Base-by-base conservation (phyloP, 2,888 invertebrate species). In the Spodoptera littoralis region DNA sequence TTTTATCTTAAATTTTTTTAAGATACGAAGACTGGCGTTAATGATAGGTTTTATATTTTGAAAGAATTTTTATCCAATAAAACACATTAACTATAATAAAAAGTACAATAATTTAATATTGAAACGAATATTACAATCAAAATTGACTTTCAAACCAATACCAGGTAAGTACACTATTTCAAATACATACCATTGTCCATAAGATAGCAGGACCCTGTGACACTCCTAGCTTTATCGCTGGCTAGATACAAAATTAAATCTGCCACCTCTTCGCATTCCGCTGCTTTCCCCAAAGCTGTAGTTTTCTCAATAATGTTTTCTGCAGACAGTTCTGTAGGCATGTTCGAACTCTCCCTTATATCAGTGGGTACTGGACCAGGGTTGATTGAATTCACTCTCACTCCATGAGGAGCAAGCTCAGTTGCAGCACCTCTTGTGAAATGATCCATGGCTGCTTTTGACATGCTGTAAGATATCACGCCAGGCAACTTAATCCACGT, bases 391-490 rank as follows among this genome's bases (percentile, higher is more conserved):
- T 88, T 87, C 0, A 97, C 98, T 50, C 98, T 94, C 0, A 98
- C 97, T 65, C 96, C 96, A 84, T 96, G 96, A 0, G 95, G 76
- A 13, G 96, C 97, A 44, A 97, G 87, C 81, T 97, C 98, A 46
- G 98, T 88, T 13, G 87, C 88, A 5, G 70, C 72, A 4, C 75
- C 66, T 43, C 80, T 77, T 0, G 87, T 82, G 42, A 89, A 88
- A 60, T 82, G 81, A 18, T 80, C 73, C 9, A 88, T 11, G 2
- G 77, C 84, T 84, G 86, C 86, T 54, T 88, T 88, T 0, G 86
- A 83, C 9, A 56, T 72, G 11, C 56, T 68, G 49, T 85, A 86
- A 0, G 80, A 36, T 24, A 71, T 46, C 1, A 27, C 98, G 97
- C 36, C 96, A 92, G 88, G 97, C 4, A 47, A 56, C 13, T 47